Base-by-base conservation (phyloP, 2,113 vertebrate species). In the Todiramphus chloris region DNA sequence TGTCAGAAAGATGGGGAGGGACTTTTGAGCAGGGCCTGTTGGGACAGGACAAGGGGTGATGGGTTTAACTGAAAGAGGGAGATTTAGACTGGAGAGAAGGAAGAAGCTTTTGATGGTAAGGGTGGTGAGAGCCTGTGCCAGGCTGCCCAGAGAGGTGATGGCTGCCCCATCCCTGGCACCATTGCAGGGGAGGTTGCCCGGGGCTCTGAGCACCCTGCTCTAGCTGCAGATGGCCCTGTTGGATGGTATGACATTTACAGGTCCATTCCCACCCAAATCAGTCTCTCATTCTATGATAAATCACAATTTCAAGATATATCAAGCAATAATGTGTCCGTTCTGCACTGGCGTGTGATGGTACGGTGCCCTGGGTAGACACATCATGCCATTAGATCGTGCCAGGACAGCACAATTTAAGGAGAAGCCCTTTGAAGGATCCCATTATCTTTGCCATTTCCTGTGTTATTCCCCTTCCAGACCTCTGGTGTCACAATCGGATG, bases 271-370 rank as follows among this genome's bases (percentile, higher is more conserved):
- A 37, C 59, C 59, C 59, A 37, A 62, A 25, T 14, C 59, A 35
- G 13, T 35, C 58, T 35, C 5, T 35, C 12, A 24, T 31, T 31
- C 55, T 30, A 17, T 56, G 55, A 16, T 31, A 68, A 27, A 28
- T 37, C 27, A 1, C 4, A 13, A 30, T 43, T 82, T 76, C 9
- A 30, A 13, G 8, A 11, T 4, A 2, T 1, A 1, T 19, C 31
- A 15, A 28, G 44, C 11, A 2, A 3, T 50, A 9, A 5, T 5
- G 37, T n/a, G 3, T 5, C 28, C 1, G 53, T 53, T 60, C 60
- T 19, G 18, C 15, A 0, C 11, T 5, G 4, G 0, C 0, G 5
- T 25, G 17, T 25, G 33, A 19, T 16, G 2, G 8, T 4, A 2
- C 2, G 64, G 50, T 43, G 50, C 50, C 11, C 0, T 3, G 3